Base-by-base conservation (phyloP, 2,797 vertebrate species). In the Cyclura pinguis region DNA sequence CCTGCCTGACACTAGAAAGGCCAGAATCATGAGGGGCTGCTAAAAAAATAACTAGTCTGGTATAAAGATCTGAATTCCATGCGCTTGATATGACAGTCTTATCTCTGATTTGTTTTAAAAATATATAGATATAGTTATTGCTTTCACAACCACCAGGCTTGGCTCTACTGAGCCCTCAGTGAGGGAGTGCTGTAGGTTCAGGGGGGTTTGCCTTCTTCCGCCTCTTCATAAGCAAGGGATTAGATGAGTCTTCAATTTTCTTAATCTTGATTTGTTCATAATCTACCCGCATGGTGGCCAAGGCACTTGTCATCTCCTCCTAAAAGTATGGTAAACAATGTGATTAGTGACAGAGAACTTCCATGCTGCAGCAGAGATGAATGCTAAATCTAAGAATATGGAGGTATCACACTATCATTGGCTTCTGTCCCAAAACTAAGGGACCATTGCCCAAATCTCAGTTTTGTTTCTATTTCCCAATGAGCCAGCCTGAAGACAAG, bases 301-400 rank as follows among this genome's bases (percentile, higher is more conserved):
- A 98, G 94, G 99, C 99, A 95, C 98, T 99, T 90, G 99, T 99
- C 99, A 99, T 99, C 97, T 99, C 99, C 97, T 99, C 99, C 99
- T 99, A 96, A 0, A 35, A 90, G 77, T 69, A 76, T 24, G 5
- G 29, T 16, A 32, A 29, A 85, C 73, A 85, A 87, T 1, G 32
- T 1, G 5, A 0, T 96, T 91, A 95, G 92, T 38, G 29, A 73
- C 6, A 73, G 6, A 76, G 27, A 22, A 47, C 1, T 59, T 0
- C 9, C 0, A 0, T 0, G 0, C 35, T 9, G 76, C 2, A 0
- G 10, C 6, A 7, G 32, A n/a, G 1, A 74, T 80, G 4, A 62
- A 90, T 32, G 67, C 29, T 12, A 32, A 69, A 13, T 69, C 27
- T 69, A 32, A 69, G 32, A 74, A 35, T 35, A 74, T 57, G 1